Base-by-base conservation (phyloP, 2,888 invertebrate genomes). In the Sipunculus nudus region DNA sequence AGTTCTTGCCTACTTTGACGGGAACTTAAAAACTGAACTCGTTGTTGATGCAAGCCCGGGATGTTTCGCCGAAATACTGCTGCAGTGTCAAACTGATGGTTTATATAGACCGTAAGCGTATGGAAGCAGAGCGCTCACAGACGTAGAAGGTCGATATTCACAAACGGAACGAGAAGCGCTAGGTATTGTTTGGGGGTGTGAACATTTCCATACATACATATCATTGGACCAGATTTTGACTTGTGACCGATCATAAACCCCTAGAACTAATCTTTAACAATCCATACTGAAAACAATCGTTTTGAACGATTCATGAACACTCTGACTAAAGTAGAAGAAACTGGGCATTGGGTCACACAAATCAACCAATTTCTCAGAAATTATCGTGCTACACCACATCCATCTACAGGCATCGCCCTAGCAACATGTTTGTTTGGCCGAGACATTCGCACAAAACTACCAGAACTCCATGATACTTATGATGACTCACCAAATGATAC, bases 171-270 rank as follows among this genome's bases (percentile, higher is more conserved):
- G 63, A n/a, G 63, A 63, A 50, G 50, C 46, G 3, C 46, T 63
- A 6, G 53, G 35, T 13, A 41, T 67, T 25, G 43, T 59, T n/a
- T 69, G 67, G 68, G 63, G 55, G 10, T 61, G 53, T 29, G 65
- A 67, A 40, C 53, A 66, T 31, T 68, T 68, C 52, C 32, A 54
- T 16, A 23, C 59, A 13, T 66, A 53, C 49, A 49, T 73, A 13
- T 45, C n/a, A 55, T 40, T 71, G 71, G 23, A 45, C 40, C 28
- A 35, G 29, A 19, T 62, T 72, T 53, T 59, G 38, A n/a, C 40
- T 71, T 19, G 25, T 62, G 19, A 66, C 63, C 2, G 69, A 70
- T 52, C 72, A 73, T 53, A 61, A 65, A 52, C 66, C 69, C n/a
- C 35, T 73, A 28, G 46, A 55, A n/a, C 32, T 47, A 2, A 60